phyloP scores from a whole-genome alignment of 1,140 invertebrate genomes.

The Meloidogyne exigua region DNA sequence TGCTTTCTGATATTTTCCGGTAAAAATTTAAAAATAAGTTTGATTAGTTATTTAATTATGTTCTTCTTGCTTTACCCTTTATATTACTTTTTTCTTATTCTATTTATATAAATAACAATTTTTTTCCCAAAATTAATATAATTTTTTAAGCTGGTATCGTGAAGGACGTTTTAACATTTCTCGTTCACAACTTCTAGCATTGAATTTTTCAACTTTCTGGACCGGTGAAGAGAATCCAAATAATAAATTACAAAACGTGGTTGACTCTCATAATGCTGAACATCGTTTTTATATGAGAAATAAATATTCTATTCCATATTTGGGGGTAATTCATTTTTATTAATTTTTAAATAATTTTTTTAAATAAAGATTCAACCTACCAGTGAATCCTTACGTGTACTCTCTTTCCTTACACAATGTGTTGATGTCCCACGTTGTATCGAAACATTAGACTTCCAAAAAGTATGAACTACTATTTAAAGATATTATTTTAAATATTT shows the following conservation, averaged over 20 bases:
- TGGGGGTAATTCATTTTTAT: background rate
- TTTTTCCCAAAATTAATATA: too few relatives aligned
- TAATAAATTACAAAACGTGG: background rate
- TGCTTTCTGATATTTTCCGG: slow-evolving; percentile 22
- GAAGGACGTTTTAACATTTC: slow-evolving; percentile 32
- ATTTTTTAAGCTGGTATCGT: slow-evolving; percentile 31
- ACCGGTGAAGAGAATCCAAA: slow-evolving; percentile 9
- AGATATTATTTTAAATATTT: slow-evolving; percentile 1
- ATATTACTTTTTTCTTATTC: too few relatives aligned
- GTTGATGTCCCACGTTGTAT: slow-evolving; percentile 24
- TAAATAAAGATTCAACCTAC: slow-evolving; percentile 22
- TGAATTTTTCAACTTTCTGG: slow-evolving; percentile 26
- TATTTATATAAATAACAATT: too few relatives aligned
- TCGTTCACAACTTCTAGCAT: slow-evolving; percentile 25
- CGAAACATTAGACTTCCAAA: slow-evolving; percentile 21
- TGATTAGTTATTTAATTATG: too few relatives aligned
- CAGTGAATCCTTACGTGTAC: slow-evolving; percentile 22
- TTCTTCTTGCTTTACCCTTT: too few relatives aligned
- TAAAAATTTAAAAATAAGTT: background rate
- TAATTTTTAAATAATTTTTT: background rate
- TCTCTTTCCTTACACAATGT: slow-evolving; percentile 33
- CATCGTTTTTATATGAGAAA: slow-evolving; percentile 2
- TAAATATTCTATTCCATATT: background rate
- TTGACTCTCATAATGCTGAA: background rate
- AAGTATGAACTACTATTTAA: background rate